Evolutionary conservation across 2,113 vertebrate genomes (phyloP).

Genomic region (Toxostoma redivivum): DNA sequence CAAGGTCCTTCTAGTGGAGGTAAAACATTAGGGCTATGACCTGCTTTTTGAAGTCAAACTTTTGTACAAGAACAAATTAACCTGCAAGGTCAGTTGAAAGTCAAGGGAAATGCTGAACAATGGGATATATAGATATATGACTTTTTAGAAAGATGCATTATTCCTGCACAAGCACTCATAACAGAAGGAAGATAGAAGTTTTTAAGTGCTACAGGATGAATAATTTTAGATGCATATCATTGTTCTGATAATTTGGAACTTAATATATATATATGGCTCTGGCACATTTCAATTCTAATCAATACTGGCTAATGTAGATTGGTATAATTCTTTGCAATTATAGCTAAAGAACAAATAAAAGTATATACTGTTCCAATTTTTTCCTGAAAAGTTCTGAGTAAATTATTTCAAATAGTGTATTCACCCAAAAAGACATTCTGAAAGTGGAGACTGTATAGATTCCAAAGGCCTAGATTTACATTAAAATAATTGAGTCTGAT

Average conservation of each 20-base stretch:
- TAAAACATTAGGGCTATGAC: background rate
- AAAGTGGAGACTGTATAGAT: background rate
- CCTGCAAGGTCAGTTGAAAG: slow-evolving; percentile 15
- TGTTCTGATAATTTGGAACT: background rate
- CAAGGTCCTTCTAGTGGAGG: background rate
- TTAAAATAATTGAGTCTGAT: background rate
- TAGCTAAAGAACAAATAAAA: background rate
- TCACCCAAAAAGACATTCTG: background rate
- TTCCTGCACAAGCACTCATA: background rate
- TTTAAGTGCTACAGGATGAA: background rate
- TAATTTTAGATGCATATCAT: background rate
- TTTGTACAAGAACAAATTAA: background rate
- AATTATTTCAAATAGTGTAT: background rate
- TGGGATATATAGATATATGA: background rate
- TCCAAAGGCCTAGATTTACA: background rate
- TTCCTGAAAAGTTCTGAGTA: background rate
- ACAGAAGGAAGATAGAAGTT: background rate
- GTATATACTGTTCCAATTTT: background rate
- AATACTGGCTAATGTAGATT: background rate
- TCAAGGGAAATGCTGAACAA: background rate
- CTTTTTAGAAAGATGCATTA: background rate
- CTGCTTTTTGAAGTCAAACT: background rate
- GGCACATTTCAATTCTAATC: background rate
- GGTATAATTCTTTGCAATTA: background rate
- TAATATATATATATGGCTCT: background rate